Evolutionary conservation across 2,888 invertebrate genomes (phyloP), one percentile per base, ranked within the genome.

Genomic region (Drosophila quinaria): DNA sequence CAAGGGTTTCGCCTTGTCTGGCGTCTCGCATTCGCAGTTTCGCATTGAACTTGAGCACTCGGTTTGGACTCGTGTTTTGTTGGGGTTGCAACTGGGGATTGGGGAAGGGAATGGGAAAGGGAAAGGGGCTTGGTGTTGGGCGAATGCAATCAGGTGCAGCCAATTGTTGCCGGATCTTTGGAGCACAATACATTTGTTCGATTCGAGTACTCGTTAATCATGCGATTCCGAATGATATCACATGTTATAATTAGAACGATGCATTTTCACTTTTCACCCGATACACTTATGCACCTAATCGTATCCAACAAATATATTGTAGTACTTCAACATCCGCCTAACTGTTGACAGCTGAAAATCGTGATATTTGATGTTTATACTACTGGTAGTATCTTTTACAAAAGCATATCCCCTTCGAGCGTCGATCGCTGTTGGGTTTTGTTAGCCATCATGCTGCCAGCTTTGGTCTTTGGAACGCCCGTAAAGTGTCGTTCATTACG

Each of bases 1-100:
- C 86, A 90, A 87, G 86, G 90, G 89, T 75, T 86, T 60, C 25
- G 87, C 85, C 90, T 86, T 83, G 84, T 89, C 84, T 84, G 82
- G 86, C 74, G 64, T 64, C 82, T 84, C 90, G 75, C 68, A 68
- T 84, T 84, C 69, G 76, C 88, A 49, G 70, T 70, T 75, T 76
- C 60, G 62, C 90, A 86, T 86, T 86, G 86, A 86, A 90, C 86
- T 90, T 86, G 86, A 86, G 90, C 74, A 44, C 52, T 35, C 17
- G 37, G 22, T 42, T 46, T 51, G 67, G 42, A 37, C 39, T 59
- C 29, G 29, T 29, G 29, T 29, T 29, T 29, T 29, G 29, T 29
- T 29, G 13, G 49, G 11, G 8, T 9, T 37, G 44, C 10, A 17
- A 31, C 29, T 49, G 47, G 44, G 17, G 9, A 3, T 13, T 10